Percentiles rank a stretch among this genome's conserved stretches.
Conservation (phyloP, 2,888 invertebrate genomes). For the Lutraria lutraria region DNA sequence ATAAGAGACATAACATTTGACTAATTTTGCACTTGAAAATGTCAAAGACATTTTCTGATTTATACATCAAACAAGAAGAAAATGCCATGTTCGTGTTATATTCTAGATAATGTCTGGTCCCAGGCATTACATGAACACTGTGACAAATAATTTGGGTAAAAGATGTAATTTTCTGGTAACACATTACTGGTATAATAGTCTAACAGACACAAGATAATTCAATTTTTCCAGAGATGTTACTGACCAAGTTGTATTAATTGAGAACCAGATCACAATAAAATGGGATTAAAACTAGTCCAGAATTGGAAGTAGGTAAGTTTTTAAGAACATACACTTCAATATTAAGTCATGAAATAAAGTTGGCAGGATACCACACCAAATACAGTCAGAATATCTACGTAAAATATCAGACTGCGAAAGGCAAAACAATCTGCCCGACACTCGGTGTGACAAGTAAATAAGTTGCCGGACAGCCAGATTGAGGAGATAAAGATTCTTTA, state of each 20-base stretch:
- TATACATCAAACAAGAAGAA: background rate
- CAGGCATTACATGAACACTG: background rate
- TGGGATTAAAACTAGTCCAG: background rate
- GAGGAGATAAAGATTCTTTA: background rate
- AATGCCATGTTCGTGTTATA: background rate
- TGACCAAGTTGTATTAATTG: background rate
- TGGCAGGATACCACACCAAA: no score
- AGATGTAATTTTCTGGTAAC: background rate
- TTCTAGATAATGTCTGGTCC: background rate
- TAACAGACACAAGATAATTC: background rate
- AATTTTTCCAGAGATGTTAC: conserved; percentile 2
- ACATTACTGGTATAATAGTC: background rate
- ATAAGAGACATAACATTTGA: background rate
- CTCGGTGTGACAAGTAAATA: no score
- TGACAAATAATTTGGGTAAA: background rate
- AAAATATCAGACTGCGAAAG: no score
- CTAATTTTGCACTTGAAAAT: background rate
- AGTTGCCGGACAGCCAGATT: background rate
- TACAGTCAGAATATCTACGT: no score
- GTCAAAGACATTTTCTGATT: background rate
- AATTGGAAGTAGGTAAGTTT: background rate
- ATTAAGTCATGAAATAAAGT: no score
- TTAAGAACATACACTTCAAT: background rate
- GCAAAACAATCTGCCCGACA: no score
- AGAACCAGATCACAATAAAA: background rate